phyloP scores from a whole-genome alignment of 2,797 vertebrate genomes.

The Sylvia borin region DNA sequence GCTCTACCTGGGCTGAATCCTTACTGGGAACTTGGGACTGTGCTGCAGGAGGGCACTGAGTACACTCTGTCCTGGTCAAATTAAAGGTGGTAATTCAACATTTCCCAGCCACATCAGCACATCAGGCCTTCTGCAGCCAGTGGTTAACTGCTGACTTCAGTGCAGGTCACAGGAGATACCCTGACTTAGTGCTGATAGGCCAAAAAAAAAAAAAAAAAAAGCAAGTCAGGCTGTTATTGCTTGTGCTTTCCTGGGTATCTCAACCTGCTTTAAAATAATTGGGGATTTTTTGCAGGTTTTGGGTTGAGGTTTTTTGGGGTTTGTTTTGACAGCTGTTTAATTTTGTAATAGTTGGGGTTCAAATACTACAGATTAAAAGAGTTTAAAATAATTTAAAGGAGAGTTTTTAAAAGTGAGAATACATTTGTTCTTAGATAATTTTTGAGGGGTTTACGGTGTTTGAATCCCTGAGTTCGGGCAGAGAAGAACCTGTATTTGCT shows the following conservation, averaged over 20 bases:
- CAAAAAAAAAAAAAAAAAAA: not conserved
- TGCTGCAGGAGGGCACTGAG: not conserved
- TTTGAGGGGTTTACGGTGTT: not conserved
- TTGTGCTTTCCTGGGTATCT: not conserved
- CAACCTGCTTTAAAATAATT: not conserved
- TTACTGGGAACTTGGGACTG: rapidly evolving
- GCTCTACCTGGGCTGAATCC: not conserved
- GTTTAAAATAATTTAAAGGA: not conserved
- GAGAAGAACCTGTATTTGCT: not conserved
- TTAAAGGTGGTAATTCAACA: not conserved
- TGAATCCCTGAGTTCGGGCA: not conserved
- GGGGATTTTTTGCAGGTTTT: not conserved
- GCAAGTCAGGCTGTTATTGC: not conserved
- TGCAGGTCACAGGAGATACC: not conserved
- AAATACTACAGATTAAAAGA: not conserved
- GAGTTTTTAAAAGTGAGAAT: not conserved
- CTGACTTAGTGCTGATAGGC: not conserved
- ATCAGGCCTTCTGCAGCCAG: not conserved
- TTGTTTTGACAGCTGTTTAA: not conserved
- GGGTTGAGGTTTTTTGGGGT: rapidly evolving
- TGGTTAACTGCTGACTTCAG: not conserved
- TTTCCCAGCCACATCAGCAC: not conserved
- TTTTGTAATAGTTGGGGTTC: not conserved
- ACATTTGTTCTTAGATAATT: not conserved
- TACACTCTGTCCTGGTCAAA: not conserved